Evolutionary conservation across 64 coral and sea anemone genomes (phyloP), one percentile per base, ranked within the genome.

Genomic region (Acropora tenuis): DNA sequence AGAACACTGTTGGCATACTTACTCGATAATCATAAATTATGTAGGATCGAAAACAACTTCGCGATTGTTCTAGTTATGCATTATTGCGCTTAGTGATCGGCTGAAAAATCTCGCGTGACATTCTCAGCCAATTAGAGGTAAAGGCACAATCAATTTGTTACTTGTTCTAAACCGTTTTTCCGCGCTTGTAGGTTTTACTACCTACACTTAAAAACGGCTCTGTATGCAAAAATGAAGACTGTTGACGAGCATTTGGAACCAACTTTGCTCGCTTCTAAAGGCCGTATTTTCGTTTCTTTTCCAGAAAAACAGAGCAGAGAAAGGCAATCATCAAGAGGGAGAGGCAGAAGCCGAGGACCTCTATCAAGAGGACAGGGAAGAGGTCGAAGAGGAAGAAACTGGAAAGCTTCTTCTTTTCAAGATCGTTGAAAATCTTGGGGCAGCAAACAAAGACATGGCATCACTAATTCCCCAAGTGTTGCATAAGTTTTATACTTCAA

Each of bases 341-440:
- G 82, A 85, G 63, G 47, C 17, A 69, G 82, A 63, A 13, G 60
- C 7, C 65, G 82, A 7, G 63, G 63, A 19, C 18, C 65, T 72
- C 66, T 65, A 50, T 46, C 16, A 49, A 69, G 65, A 85, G 63
- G 66, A 49, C 60, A 30, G 65, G 82, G 65, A 49, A 5, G 63
- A 85, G 63, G 82, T 3, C 66, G 82, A 71, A 13, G 65, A 8
- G 19, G 72, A 61, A 72, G 86, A 11, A 17, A 15, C 68, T 15
- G 50, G 46, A 48, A 77, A 53, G 48, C 48, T 75, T 13, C 19
- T 50, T 72, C 77, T 60, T 43, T 10, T 82, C 1, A 76, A 95
- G 94, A 92, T 95, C 63, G 44, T 95, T 0, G n/a, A 82, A 44
- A 91, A 89, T 61, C 85, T 95, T 53, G 90, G 90, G 12, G 83